Percentiles rank a stretch among this genome's conserved stretches.
Conservation (phyloP, 2,113 vertebrate genomes). For the Cyphomyrus plagiostoma region DNA sequence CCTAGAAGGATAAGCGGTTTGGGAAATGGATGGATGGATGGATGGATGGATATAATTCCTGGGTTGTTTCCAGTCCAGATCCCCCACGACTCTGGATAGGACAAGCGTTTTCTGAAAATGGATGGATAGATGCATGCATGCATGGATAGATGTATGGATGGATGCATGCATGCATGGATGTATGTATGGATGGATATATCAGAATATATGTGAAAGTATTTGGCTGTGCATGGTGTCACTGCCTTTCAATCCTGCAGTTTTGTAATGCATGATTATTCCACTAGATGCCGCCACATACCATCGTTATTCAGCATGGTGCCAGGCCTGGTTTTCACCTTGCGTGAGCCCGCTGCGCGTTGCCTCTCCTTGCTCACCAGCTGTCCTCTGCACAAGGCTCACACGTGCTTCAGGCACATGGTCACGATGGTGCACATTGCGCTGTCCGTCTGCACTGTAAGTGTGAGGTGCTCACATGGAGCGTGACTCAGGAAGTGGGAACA, state of each 20-base stretch:
- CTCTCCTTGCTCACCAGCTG: neutral
- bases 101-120: neutral
- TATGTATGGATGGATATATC: neutral
- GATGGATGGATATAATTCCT: neutral
- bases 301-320: neutral
- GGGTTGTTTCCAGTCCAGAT: neutral
- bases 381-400: neutral
- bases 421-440: neutral
- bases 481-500: neutral
- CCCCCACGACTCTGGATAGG: neutral
- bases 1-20: too few relatives aligned
- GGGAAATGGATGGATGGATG: too few relatives aligned
- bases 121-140: neutral
- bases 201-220: neutral
- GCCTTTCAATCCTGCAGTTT: neutral
- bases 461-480: neutral
- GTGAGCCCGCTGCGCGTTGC: constrained; percentile 24
- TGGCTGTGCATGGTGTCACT: neutral
- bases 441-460: neutral
- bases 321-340: constrained; percentile 16
- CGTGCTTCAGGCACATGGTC: neutral
- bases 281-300: constrained; percentile 43
- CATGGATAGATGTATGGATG: neutral
- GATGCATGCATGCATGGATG: neutral
- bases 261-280: constrained; percentile 27